These are phyloP conservation scores for Lophura nycthemera DNA, from an alignment of 2,113 vertebrate genomes.

Conservation along the genomic window DNA sequence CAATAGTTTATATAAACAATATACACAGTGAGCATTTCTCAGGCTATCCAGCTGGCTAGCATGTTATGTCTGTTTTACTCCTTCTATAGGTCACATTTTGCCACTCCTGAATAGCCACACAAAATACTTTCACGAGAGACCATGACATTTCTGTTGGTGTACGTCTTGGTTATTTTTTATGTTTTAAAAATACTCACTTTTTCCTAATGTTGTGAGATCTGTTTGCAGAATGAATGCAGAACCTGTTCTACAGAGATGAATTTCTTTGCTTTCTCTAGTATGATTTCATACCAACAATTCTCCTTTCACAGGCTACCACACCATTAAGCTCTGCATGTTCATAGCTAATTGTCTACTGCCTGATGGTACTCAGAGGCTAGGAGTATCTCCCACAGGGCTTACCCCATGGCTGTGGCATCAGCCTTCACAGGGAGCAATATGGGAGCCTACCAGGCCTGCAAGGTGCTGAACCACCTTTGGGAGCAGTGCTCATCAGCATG, in stretches of 20 bases:
- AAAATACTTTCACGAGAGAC: neutral
- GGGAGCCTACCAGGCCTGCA: neutral
- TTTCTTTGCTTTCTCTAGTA: neutral
- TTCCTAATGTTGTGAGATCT: neutral
- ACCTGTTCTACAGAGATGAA: neutral
- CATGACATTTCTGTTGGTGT: neutral
- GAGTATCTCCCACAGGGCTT: neutral
- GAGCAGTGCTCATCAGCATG: rapidly evolving
- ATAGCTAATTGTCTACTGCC: neutral
- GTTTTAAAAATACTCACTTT: neutral
- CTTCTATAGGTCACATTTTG: neutral
- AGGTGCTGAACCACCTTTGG: rapidly evolving
- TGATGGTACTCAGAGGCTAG: rapidly evolving
- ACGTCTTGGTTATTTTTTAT: neutral
- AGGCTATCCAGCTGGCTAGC: neutral
- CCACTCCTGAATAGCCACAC: neutral
- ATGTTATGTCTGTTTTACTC: neutral
- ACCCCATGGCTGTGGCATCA: neutral
- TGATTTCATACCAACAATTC: rapidly evolving
- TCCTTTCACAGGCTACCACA: neutral
- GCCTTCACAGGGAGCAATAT: rapidly evolving
- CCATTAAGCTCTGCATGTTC: neutral
- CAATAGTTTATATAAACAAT: neutral
- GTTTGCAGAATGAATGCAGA: neutral
- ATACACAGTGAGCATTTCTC: neutral